Evolutionary conservation across 2,113 vertebrate species (phyloP), one percentile per base, ranked within the genome.

Genomic region (Dipodomys spectabilis): DNA sequence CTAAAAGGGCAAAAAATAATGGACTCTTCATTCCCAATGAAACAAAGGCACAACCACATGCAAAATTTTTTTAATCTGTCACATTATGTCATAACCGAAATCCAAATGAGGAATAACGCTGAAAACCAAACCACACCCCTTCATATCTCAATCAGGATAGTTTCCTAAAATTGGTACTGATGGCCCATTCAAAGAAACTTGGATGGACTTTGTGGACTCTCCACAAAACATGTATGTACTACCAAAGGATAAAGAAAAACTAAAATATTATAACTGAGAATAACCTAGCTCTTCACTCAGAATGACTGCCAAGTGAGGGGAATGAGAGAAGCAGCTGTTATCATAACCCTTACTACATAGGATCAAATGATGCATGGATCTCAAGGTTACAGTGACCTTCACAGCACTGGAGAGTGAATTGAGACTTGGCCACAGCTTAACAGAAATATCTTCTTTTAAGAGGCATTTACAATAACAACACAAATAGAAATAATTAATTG

Each of bases 11-110:
- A 5, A 88, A 96, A 89, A 95, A 95, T 82, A 93, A 82, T 88
- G 60, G 88, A 74, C 69, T 80, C 62, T 67, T 79, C 92, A 92
- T 65, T 30, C 5, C 85, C 95, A 96, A 94, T 91, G 83, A 95
- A 92, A 95, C 83, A 95, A 94, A 95, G 80, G 78, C 67, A 93
- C 1, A 94, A 82, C 18, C 74, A 92, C 44, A 94, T 94, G 65
- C 90, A 96, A 92, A 96, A 30, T 6, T 39, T 39, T 39, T 39
- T 39, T 39, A 71, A 69, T 71, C 19, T 71, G 15, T 4, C n/a
- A n/a, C 16, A 71, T 71, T 30, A 71, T 74, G 60, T 82, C 28
- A 39, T 86, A 93, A 44, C 18, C 86, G 45, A 65, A 94, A 89
- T 89, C 62, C 83, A 95, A 95, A 93, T 75, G 27, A 91, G 35